A percentile compares a stretch with the other conserved stretches of the same genome.
Evolutionary conservation across 2,888 invertebrate species (phyloP).

Genomic region (Harpagoxenus sublaevis): DNA sequence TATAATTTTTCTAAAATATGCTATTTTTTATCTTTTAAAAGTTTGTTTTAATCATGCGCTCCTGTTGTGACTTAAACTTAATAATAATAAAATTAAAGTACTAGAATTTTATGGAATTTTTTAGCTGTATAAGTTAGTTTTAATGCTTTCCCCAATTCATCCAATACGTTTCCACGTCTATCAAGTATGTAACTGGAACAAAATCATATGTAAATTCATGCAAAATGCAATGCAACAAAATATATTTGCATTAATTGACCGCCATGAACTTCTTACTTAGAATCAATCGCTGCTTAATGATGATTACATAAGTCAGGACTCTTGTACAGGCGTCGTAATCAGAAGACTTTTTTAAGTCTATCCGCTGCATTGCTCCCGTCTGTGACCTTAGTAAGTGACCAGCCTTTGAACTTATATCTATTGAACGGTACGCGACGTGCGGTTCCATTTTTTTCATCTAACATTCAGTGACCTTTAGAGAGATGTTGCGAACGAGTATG

Average conservation of each 20-base stretch:
- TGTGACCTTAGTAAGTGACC: constrained; percentile 31
- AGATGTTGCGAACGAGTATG: not conserved
- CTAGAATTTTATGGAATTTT: not conserved
- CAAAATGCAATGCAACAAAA: constrained; percentile 22
- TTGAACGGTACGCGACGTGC: constrained; percentile 24
- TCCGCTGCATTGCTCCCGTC: constrained; percentile 10
- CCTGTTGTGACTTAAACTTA: not conserved
- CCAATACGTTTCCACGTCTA: not conserved
- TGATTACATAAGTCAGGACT: constrained; percentile 27
- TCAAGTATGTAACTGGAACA: constrained; percentile 1
- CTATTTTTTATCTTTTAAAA: not conserved
- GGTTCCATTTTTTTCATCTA: constrained; percentile 41
- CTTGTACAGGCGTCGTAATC: not conserved
- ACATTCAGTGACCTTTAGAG: constrained; percentile 37
- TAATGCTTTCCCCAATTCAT: not conserved
- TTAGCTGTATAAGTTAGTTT: not conserved
- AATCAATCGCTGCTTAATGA: constrained; percentile 20
- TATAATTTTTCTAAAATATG: not conserved
- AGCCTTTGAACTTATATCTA: constrained; percentile 45
- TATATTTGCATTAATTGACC: constrained; percentile 39
- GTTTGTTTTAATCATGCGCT: not conserved
- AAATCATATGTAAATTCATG: constrained; percentile 30
- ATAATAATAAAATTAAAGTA: not conserved
- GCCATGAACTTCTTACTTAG: constrained; percentile 36
- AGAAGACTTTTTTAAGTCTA: not conserved